Evolutionary conservation across 2,888 invertebrate genomes (phyloP), one percentile per base, ranked within the genome.

Genomic region (Ormyrus thymus): DNA sequence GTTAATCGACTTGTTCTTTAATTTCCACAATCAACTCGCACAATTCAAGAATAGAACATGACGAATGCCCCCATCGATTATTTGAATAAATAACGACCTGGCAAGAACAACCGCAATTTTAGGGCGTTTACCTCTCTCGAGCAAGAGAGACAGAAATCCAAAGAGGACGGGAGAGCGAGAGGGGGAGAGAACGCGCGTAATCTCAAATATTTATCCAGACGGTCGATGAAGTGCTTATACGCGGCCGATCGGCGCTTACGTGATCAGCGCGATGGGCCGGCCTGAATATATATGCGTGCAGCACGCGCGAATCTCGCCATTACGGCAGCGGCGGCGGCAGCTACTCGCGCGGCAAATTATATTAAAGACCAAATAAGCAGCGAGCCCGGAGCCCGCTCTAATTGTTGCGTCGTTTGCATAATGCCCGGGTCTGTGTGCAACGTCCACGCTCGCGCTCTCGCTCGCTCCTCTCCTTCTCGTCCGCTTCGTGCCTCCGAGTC

Each of bases 321-420:
- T 85, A 85, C 76, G 81, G 81, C 77, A 77, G 8, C 13, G 4
- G 8, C 45, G 76, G 79, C 79, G 70, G 70, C 72, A 58, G 55
- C 29, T 29, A 29, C 29, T 29, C 29, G 29, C 29, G 4, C 1
- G 79, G 83, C 82, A 83, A 81, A 84, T 84, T 83, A 84, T 83
- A 85, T 85, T 84, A 85, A 85, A 85, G 81, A 83, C 83, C 81
- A 81, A 86, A 85, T 87, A 87, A 85, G 83, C 84, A 83, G 84
- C 81, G 84, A 85, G 84, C 8, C 53, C 29, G 11, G 58, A 69
- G 84, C 84, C 84, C 80, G 83, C 81, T 88, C 86, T 87, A 88
- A 89, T 88, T 89, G 86, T 87, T 85, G 84, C 83, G 83, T 86
- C 86, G 86, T 88, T 89, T 87, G 87, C 88, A 87, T 88, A 88